These are phyloP conservation scores for Molossus molossus DNA, from an alignment of 2,797 vertebrate genomes.

Conservation along the genomic window DNA sequence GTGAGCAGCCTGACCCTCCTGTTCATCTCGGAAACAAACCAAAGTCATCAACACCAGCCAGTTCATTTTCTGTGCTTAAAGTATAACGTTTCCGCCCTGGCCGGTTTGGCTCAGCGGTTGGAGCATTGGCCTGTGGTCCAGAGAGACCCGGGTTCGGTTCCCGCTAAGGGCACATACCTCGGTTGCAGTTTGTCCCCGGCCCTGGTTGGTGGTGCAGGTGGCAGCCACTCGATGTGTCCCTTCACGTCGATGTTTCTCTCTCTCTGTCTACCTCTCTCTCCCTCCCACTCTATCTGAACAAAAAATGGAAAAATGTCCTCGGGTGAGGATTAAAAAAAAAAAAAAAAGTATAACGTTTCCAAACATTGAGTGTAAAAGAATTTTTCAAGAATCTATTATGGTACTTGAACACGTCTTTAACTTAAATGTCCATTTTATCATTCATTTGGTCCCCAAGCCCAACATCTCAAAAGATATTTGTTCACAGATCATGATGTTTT, in stretches of 20 bases:
- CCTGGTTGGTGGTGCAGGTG: too few species aligned
- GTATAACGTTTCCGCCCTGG: neutral
- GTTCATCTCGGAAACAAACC: conserved; percentile 43
- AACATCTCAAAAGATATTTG: neutral
- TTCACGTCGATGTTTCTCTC: too few species aligned
- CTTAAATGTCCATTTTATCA: neutral
- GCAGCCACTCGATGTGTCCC: too few species aligned
- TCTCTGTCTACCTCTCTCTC: too few species aligned
- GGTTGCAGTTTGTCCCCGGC: too few species aligned
- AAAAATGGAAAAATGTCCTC: too few species aligned
- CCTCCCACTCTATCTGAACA: too few species aligned
- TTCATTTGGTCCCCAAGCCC: neutral
- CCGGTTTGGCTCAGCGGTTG: too few species aligned
- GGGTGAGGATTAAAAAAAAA: too few species aligned
- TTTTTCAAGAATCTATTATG: neutral
- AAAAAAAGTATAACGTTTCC: neutral
- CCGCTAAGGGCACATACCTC: too few species aligned
- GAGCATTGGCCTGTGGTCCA: too few species aligned
- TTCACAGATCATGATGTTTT: neutral
- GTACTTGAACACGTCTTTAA: neutral
- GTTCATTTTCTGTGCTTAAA: conserved; percentile 1
- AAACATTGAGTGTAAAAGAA: conserved; percentile 27
- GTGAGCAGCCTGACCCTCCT: neutral
- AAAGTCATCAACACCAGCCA: neutral
- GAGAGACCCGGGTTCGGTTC: too few species aligned